Evolutionary conservation across 2,113 vertebrate genomes (phyloP), one percentile per base, ranked within the genome.

Genomic region (Petaurus breviceps): DNA sequence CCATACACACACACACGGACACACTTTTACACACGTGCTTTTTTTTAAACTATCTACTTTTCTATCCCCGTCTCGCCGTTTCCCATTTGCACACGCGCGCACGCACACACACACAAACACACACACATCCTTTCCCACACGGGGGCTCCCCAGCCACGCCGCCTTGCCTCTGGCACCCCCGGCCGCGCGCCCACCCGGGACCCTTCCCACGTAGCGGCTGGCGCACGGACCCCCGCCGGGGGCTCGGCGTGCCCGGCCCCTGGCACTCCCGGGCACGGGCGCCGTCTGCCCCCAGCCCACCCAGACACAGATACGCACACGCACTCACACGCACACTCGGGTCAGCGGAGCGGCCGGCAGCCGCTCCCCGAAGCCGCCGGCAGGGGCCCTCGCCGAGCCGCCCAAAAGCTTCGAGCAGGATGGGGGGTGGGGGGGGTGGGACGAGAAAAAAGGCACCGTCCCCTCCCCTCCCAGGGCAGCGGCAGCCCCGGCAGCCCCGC

Each of bases 301-400:
- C 92, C 8, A 25, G 57, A 28, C 55, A 12, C 61, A 25, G 28
- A 47, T 24, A 53, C 26, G 55, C 43, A 91, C 93, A 28, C n/a
- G n/a, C 61, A 68, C 61, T 14, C 61, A 11, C 28, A 14, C 57
- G 11, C 57, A 52, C 52, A 55, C 54, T 61, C 53, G 91, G 43
- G 53, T 91, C 61, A 37, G 11, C 92, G 28, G 0, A 50, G 43
- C 90, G n/a, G 53, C 2, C 95, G 90, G 89, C 96, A 92, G 97
- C 97, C 96, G 97, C 98, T 98, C 97, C 98, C 96, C 96, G 77
- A 92, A 97, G 95, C 97, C 97, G 97, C 98, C 98, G 98, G 98
- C 98, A 99, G 99, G 98, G 99, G 99, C 99, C 99, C 98, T 98
- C 99, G 98, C 98, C 98, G 99, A 98, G 99, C 97, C 98, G 97